Evolutionary conservation across 2,797 vertebrate species (phyloP), one percentile per base, ranked within the genome.

Genomic region (Sebastolobus alascanus): DNA sequence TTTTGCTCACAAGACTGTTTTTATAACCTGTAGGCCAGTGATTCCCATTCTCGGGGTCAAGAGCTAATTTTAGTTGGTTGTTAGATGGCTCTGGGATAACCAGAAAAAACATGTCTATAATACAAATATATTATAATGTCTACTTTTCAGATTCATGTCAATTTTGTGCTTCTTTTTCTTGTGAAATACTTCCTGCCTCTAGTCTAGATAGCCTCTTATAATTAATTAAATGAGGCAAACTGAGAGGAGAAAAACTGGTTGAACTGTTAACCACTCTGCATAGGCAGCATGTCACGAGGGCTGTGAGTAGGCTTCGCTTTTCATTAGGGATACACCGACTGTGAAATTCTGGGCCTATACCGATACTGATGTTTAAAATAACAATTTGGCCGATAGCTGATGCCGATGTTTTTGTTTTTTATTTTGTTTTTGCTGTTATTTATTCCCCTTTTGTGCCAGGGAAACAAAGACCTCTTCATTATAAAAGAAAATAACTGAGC

Each of bases 11-110:
- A 22, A 25, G 25, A 25, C 25, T 25, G 25, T 31, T 29, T 31
- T 6, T 75, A 61, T 69, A 55, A 79, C 75, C 71, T 60, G 16
- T 2, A 55, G 61, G n/a, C 20, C 64, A 22, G 7, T 18, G 16
- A 12, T 37, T 38, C 16, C 40, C 37, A 75, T 20, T 29, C 31
- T 31, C 5, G 11, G 6, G 60, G 35, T 75, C 60, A 67, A 8
- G 12, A 20, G 56, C 18, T 68, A 7, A 52, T 43, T 66, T 56
- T 16, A 63, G 54, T 5, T 20, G 10, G 13, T 8, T 31, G 6
- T 18, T 25, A 14, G 40, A 25, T 33, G 16, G 3, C 22, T 73
- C 35, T 27, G 13, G 35, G 31, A 59, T 54, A 31, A 31, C 10
- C 16, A 27, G 8, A 31, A 68, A 64, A 25, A 52, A 22, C 46